A percentile compares a stretch with the other conserved stretches of the same genome.
Conservation (phyloP, 2,888 invertebrate genomes). For the Lissonota sp. region DNA sequence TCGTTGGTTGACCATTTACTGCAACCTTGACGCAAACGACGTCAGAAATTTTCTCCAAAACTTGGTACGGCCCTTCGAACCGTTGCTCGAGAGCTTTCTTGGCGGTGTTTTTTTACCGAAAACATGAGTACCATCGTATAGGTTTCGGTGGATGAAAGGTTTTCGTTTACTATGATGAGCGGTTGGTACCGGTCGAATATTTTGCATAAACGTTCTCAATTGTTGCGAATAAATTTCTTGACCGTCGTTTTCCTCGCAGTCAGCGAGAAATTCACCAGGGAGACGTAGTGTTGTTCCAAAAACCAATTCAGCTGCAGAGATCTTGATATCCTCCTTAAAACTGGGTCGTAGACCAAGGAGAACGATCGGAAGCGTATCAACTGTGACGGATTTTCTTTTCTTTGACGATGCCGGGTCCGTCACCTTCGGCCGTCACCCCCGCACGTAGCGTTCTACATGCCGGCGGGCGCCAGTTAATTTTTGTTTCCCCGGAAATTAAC, state of each 20-base stretch:
- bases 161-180: conserved; percentile 44
- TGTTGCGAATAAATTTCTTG: too few relatives aligned
- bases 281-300: conserved; percentile 65
- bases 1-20: neutral
- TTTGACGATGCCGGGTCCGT: too few relatives aligned
- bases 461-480: too few relatives aligned
- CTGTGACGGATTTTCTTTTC: too few relatives aligned
- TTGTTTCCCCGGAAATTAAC: too few relatives aligned
- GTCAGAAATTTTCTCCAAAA: conserved; percentile 42
- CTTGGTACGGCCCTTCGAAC: conserved; percentile 50
- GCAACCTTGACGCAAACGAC: conserved; percentile 31
- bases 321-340: conserved; percentile 56
- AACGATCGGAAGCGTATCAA: conserved; percentile 61
- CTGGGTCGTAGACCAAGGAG: conserved; percentile 66
- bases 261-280: conserved; percentile 61
- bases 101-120: conserved; percentile 26
- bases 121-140: conserved; percentile 55
- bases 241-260: neutral
- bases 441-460: too few relatives aligned
- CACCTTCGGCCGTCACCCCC: too few relatives aligned
- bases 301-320: conserved; percentile 66
- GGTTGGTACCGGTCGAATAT: conserved; percentile 36
- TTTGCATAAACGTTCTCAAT: conserved; percentile 17
- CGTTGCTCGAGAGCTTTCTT: conserved; percentile 51
- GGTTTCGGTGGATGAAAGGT: conserved; percentile 48